Percentiles rank a stretch among this genome's conserved stretches.
Evolutionary conservation across 2,113 vertebrate genomes (phyloP).

Genomic region (Galbula dea): DNA sequence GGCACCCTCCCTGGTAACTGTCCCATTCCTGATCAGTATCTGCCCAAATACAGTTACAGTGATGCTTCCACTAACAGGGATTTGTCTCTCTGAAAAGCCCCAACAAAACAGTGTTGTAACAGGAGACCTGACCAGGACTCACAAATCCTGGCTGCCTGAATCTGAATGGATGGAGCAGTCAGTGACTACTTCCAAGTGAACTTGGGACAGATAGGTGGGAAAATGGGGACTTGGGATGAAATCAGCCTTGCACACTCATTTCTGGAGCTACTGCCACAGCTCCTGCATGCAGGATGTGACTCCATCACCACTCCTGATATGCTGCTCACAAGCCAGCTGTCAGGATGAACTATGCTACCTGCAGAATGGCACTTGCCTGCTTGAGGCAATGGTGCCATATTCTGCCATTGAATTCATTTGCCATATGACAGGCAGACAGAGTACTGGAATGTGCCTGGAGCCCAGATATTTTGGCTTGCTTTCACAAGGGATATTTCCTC

Average conservation of each 20-base stretch:
- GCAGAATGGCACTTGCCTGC: background rate
- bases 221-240: background rate
- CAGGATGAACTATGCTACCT: background rate
- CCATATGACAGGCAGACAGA: background rate
- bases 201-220: background rate
- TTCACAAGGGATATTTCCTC: background rate
- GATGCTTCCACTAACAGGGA: background rate
- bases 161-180: background rate
- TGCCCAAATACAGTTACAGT: background rate
- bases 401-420: conserved; percentile 7
- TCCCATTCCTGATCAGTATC: too few relatives aligned
- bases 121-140: background rate
- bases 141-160: background rate
- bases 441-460: background rate
- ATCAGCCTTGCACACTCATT: background rate
- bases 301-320: background rate
- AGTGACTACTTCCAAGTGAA: background rate
- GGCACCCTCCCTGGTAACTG: background rate
- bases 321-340: background rate
- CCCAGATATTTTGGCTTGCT: background rate
- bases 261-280: background rate
- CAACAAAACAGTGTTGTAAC: accelerated
- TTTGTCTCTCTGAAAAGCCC: background rate
- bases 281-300: background rate
- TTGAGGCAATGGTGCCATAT: background rate